Base-by-base conservation (phyloP, 23 tunicate genomes). In the Ascidia mentula region DNA sequence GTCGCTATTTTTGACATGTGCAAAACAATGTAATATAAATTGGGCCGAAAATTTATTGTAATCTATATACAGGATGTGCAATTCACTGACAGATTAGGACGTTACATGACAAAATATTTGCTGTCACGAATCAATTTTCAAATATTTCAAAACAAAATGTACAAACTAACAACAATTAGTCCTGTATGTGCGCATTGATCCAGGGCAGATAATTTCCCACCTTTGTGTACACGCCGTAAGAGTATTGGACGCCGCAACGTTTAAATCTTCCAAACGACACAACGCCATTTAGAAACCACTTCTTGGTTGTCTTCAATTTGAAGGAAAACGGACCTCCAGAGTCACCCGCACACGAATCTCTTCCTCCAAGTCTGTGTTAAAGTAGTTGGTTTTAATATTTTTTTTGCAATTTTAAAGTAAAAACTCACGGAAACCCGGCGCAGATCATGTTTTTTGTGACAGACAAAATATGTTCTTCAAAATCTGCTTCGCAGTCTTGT, bases 381-480 rank as follows among this genome's bases (percentile, higher is more conserved):
- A 53, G 24, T 5, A 5, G 22, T 28, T 9, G 15, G 53, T 9
- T 9, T 15, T 42, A 9, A 42, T 15, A 42, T 42, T 9, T 42
- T 42, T 42, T 42, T 42, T 42, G 15, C n/a, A n/a, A n/a, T n/a
- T n/a, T n/a, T n/a, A n/a, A n/a, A n/a, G n/a, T n/a, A n/a, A n/a
- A n/a, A n/a, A n/a, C 86, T 82, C 35, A 82, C 87, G 40, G 72
- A 82, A 37, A 82, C 30, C 87, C 87, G 31, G 87, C 87, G 24
- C 87, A 82, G 35, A 81, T 37, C 77, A 71, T 71, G 60, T 81
- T 81, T 4, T 81, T 24, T 5, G 85, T 81, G 78, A 81, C 42
- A 17, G 1, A 40, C 33, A 40, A 5, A 2, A 36, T 31, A 13
- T 15, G 9, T 1, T 0, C 18, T 18, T 32, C 45, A 18, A 7